Evolutionary conservation across 2,113 vertebrate genomes (phyloP).

Genomic region (Polyodon spathula): DNA sequence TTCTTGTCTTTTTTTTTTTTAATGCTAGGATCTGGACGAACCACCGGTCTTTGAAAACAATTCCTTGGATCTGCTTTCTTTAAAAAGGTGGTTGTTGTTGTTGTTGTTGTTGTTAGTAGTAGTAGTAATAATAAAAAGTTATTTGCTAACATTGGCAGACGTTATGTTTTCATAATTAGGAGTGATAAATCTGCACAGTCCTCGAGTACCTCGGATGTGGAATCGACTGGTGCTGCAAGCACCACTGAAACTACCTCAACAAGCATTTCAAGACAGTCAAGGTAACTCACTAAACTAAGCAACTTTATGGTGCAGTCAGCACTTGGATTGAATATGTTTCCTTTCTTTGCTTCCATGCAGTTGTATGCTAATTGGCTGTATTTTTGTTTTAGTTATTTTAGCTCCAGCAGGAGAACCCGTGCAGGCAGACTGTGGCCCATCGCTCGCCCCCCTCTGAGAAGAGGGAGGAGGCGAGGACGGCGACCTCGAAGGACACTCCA

Average conservation of each 20-base stretch:
- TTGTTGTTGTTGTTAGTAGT: constrained; percentile 19
- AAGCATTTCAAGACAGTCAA: constrained; percentile 85
- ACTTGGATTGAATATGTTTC: no score
- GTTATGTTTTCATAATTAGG: constrained; percentile 38
- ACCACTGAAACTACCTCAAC: constrained; percentile 98
- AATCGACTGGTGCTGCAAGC: constrained; percentile 83
- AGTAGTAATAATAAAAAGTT: no score
- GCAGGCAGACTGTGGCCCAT: constrained; percentile 73
- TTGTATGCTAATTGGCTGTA: not conserved
- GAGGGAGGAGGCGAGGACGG: constrained; percentile 71
- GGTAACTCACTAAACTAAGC: constrained; percentile 45
- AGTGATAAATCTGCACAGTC: constrained; percentile 72
- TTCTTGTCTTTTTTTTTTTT: no score
- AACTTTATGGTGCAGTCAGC: no score
- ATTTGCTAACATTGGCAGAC: not conserved
- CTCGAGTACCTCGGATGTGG: constrained; percentile 84
- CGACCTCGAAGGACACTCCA: constrained; percentile 80
- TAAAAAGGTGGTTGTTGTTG: constrained; percentile 65
- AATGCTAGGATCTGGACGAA: constrained; percentile 38
- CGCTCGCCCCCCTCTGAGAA: constrained; percentile 68
- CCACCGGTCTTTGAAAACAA: constrained; percentile 54
- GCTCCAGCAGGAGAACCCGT: constrained; percentile 74
- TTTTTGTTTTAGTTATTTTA: constrained; percentile 52
- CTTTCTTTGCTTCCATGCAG: no score
- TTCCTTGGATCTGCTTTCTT: constrained; percentile 67